These are phyloP conservation scores for Thermophis baileyi DNA, from an alignment of 2,113 vertebrate species.

Conservation along the genomic window DNA sequence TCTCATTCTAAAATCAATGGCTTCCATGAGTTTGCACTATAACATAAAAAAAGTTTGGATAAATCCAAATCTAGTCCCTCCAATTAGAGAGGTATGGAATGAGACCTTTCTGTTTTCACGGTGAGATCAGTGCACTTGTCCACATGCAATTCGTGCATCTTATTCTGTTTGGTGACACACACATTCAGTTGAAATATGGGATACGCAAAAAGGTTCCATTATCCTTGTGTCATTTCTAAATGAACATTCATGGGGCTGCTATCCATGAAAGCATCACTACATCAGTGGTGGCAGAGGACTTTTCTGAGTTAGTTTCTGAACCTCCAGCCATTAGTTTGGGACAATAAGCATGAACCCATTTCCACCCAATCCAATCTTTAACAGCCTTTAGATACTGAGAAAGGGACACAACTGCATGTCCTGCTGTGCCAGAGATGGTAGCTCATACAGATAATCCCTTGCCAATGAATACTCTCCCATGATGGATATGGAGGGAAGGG, in stretches of 20 bases:
- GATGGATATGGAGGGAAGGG: not conserved
- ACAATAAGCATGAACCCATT: not conserved
- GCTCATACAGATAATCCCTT: not conserved
- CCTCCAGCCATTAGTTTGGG: not conserved
- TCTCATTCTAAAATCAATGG: not conserved
- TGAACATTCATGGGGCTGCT: not conserved
- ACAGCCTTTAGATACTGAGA: not conserved
- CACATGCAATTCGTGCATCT: not conserved
- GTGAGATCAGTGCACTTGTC: not conserved
- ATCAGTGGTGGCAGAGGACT: not conserved
- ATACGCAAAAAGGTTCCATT: not conserved
- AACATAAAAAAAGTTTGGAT: not conserved
- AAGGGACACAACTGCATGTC: not conserved
- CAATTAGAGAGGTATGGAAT: not conserved
- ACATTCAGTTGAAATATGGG: not conserved
- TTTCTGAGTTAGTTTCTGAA: not conserved
- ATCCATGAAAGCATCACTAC: not conserved
- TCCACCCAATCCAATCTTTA: not conserved
- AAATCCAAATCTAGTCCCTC: not conserved
- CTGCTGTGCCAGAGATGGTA: not conserved
- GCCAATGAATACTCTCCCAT: not conserved
- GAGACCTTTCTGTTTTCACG: not conserved
- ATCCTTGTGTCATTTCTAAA: not conserved
- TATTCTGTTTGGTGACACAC: not conserved
- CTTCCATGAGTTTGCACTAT: not conserved